Conservation (phyloP, 2,113 vertebrate genomes). For the Pseudonaja textilis region DNA sequence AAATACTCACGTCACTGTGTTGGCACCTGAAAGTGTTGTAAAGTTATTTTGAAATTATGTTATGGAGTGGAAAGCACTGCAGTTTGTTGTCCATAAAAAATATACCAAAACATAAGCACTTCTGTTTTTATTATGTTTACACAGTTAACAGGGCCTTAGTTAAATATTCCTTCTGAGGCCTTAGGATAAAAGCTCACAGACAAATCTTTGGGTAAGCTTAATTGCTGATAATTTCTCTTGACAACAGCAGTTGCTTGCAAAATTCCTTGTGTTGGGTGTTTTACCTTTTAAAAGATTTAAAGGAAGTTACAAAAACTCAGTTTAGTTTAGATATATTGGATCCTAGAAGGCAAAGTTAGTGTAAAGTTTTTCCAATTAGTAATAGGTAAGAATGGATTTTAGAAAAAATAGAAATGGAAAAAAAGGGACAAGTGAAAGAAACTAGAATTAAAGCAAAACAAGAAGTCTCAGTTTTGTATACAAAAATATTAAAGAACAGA, state of each 20-base stretch:
- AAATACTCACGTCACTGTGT: not conserved
- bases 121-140: not conserved
- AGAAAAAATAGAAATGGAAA: not conserved
- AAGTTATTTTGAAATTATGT: not conserved
- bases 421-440: not conserved
- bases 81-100: not conserved
- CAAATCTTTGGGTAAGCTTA: not conserved
- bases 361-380: slow-evolving; percentile 28
- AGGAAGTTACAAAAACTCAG: not conserved
- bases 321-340: slow-evolving; percentile 12
- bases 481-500: not conserved
- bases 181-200: not conserved
- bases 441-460: not conserved
- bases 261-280: not conserved
- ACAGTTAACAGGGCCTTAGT: not conserved
- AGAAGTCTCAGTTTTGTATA: not conserved
- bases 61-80: not conserved
- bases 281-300: slow-evolving; percentile 9
- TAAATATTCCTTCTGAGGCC: not conserved
- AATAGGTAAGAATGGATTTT: slow-evolving; percentile 1
- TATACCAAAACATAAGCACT: not conserved
- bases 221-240: not conserved
- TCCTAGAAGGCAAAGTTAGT: slow-evolving; percentile 9
- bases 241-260: not conserved
- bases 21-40: not conserved